Evolutionary conservation across 1,140 invertebrate species (phyloP).

Genomic region (Dreissena polymorpha): DNA sequence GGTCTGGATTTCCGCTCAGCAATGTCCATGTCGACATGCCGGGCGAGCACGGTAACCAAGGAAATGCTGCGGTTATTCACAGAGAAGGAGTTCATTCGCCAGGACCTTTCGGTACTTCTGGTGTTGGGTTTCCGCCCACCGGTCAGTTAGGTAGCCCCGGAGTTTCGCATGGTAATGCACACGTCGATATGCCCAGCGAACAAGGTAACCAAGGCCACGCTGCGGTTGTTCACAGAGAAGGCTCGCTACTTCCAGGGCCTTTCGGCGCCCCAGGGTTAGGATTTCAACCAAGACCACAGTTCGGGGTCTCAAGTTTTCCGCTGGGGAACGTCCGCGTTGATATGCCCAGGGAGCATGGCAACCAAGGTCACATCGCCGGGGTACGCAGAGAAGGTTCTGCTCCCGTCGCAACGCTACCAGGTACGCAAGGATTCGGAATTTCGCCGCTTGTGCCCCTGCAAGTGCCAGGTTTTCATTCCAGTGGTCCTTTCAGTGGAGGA

Average conservation of each 20-base stretch:
- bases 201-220: neutral
- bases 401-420: neutral
- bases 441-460: neutral
- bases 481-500: neutral
- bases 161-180: neutral
- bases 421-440: neutral
- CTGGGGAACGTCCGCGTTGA: neutral
- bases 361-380: neutral
- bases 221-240: constrained; percentile 18
- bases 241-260: neutral
- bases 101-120: neutral
- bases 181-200: neutral
- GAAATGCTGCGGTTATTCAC: neutral
- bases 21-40: constrained; percentile 15
- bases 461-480: neutral
- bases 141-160: neutral
- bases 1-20: no score
- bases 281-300: neutral
- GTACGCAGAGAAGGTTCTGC: neutral
- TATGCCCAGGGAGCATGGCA: neutral
- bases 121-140: neutral
- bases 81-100: neutral
- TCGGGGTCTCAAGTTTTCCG: neutral
- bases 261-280: neutral
- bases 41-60: constrained; percentile 1